Percentiles rank a stretch among this genome's conserved stretches.
These are phyloP conservation scores for Araneus ventricosus DNA, from an alignment of 1,140 invertebrate genomes.

Conservation along the genomic window DNA sequence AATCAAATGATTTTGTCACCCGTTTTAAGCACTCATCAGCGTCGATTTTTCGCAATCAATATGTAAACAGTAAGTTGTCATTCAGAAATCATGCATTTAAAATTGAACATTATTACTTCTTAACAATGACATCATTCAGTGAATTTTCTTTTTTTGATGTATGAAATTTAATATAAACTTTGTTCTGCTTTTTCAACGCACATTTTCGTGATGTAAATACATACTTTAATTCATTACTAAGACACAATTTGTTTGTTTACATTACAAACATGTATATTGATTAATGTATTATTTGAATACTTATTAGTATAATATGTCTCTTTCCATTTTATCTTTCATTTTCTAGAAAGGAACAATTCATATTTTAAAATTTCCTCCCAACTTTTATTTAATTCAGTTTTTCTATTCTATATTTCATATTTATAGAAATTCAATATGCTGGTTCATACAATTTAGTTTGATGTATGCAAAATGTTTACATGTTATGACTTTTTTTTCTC, in stretches of 20 bases:
- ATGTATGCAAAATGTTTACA: no score
- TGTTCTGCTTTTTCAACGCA: neutral
- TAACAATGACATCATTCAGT: neutral
- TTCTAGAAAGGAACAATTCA: neutral
- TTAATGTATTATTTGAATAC: neutral
- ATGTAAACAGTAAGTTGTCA: conserved; percentile 76
- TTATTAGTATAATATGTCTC: neutral
- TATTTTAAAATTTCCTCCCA: neutral
- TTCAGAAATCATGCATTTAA: conserved; percentile 56
- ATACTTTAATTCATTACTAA: neutral
- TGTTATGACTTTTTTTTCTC: no score
- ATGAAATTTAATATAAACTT: neutral
- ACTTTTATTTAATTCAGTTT: no score
- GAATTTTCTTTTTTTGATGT: neutral
- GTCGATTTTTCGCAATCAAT: conserved; percentile 50
- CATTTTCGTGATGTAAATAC: neutral
- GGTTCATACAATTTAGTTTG: no score
- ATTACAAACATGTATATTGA: neutral
- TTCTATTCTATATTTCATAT: no score
- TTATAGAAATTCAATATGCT: no score
- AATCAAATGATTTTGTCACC: neutral
- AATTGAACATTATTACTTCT: neutral
- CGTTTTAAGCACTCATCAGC: neutral
- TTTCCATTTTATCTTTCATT: neutral
- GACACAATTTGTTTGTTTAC: conserved; percentile 42